Base-by-base conservation (phyloP, 2,113 vertebrate species). In the Epinephelus cyanopodus region DNA sequence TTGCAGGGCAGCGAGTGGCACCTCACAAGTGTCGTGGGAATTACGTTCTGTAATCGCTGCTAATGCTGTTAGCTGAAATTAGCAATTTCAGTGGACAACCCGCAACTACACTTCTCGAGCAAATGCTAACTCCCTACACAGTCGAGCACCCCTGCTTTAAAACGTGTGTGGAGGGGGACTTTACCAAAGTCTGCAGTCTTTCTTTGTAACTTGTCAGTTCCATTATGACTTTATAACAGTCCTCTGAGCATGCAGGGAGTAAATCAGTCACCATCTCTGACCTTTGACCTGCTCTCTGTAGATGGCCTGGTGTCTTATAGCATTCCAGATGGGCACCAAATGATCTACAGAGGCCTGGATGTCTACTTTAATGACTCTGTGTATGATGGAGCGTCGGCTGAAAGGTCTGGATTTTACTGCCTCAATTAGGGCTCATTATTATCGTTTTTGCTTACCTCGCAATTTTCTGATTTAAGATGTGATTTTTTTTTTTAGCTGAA, bases 221-320 rank as follows among this genome's bases (percentile, higher is more conserved):
- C 1, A 0, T 61, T 17, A 4, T 58, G 10, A 60, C 12, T 15
- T 78, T 12, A 25, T 72, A 45, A 68, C 5, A 56, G 42, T 42
- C n/a, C 65, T 23, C 11, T 21, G 23, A 66, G 23, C 73, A 74
- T 39, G 15, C 25, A 42, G 48, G n/a, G n/a, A 33, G 23, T 56
- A 33, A 74, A 60, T 3, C 39, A 11, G 1, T 39, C 0, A 19
- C 0, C 1, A 56, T 33, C 25, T 21, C 12, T 81, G n/a, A 48
- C 50, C 57, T 75, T 64, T 87, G 11, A 50, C 50, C 61, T 79
- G 63, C n/a, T 61, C 48, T 12, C 85, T 75, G 79, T 89, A 99
- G 98, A 99, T 45, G 98, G 98, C 33, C 90, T 99, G 83, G 95
- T 98, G 89, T 98, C 97, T 81, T 99, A 99, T 79, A 99, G 88